Evolutionary conservation across 2,888 invertebrate genomes (phyloP).

Genomic region (Acleris sparsana): DNA sequence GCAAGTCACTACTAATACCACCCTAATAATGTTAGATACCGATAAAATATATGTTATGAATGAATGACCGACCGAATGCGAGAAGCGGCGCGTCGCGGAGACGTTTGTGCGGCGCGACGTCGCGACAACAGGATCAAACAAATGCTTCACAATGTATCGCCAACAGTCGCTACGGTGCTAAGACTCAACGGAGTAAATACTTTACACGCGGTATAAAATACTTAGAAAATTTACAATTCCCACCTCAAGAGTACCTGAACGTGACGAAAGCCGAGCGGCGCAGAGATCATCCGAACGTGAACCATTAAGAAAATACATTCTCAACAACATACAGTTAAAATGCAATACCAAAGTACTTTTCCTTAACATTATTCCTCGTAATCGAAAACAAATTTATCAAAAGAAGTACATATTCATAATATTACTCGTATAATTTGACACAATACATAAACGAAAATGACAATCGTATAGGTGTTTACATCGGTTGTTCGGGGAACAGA

Average conservation of each 20-base stretch:
- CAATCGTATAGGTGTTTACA: conserved; percentile 37
- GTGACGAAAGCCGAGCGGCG: conserved; percentile 46
- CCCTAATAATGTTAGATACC: conserved; percentile 64
- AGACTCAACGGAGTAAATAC: conserved; percentile 69
- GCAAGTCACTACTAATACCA: conserved; percentile 77
- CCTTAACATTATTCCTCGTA: conserved; percentile 72
- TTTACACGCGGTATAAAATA: conserved; percentile 81
- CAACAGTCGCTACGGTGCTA: conserved; percentile 58
- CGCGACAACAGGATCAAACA: conserved; percentile 46
- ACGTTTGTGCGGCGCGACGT: conserved; percentile 46
- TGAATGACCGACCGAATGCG: conserved; percentile 67
- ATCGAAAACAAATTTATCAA: conserved; percentile 78
- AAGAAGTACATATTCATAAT: conserved; percentile 72
- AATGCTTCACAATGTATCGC: conserved; percentile 28
- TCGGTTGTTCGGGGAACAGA: conserved; percentile 33
- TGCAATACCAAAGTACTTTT: conserved; percentile 78
- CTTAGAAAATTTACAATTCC: conserved; percentile 82
- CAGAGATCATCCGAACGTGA: conserved; percentile 59
- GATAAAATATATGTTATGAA: conserved; percentile 62
- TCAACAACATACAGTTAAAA: conserved; percentile 72
- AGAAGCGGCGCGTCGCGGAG: conserved; percentile 54
- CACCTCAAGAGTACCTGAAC: conserved; percentile 62
- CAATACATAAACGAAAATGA: conserved; percentile 62
- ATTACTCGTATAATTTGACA: conserved; percentile 71
- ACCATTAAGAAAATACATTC: conserved; percentile 67